A percentile compares a stretch with the other conserved stretches of the same genome.
Conservation (phyloP, 2,113 vertebrate species). For the Centropus bengalensis region DNA sequence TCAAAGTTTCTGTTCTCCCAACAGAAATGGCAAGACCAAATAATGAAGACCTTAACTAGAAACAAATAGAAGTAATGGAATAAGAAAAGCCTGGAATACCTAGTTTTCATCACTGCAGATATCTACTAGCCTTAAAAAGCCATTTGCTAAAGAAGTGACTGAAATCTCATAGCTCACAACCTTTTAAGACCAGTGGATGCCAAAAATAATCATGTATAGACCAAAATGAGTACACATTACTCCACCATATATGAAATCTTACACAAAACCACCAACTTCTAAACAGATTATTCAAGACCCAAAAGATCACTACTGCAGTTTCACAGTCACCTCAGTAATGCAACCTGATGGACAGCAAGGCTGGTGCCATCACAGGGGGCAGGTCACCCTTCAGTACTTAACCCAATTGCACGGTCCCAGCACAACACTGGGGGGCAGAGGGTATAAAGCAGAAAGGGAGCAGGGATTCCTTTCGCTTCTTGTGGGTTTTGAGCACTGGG, state of each 20-base stretch:
- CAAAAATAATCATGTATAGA: neutral
- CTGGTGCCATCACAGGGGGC: neutral
- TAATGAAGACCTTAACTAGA: neutral
- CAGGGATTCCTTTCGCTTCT: neutral
- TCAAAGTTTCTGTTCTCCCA: neutral
- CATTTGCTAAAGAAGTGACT: neutral
- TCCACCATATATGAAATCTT: neutral
- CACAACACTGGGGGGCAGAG: too few relatives aligned
- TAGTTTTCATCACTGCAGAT: neutral
- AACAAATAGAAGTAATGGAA: neutral
- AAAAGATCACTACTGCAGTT: neutral
- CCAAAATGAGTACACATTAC: neutral
- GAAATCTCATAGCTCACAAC: neutral
- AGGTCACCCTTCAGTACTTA: neutral
- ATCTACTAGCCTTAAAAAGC: neutral
- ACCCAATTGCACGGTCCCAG: neutral
- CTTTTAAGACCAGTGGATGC: neutral
- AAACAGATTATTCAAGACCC: neutral
- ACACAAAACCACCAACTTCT: neutral
- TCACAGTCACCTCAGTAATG: neutral
- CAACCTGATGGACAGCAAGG: fast-evolving
- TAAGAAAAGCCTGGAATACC: neutral
- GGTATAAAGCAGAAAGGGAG: neutral
- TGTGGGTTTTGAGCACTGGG: neutral
- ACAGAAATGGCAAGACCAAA: neutral